These are phyloP conservation scores for Megaceryle maxima DNA, from an alignment of 2,113 vertebrate species.

Conservation along the genomic window DNA sequence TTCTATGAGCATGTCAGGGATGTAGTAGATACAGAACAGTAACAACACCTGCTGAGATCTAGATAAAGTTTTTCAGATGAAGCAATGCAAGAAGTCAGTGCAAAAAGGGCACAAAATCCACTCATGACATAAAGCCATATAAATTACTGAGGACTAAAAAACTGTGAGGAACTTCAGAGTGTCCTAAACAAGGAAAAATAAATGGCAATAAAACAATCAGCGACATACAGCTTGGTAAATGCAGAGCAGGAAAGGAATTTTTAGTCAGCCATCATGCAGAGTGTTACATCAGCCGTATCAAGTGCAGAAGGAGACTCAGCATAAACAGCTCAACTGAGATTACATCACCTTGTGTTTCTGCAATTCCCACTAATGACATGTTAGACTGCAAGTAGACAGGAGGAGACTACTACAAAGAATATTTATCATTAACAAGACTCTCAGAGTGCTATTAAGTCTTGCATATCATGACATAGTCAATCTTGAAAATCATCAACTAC, in stretches of 20 bases:
- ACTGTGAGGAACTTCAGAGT: background rate
- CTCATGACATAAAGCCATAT: background rate
- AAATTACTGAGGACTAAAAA: background rate
- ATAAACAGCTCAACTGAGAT: background rate
- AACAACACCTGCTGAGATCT: background rate
- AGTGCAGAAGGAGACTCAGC: background rate
- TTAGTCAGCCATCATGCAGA: background rate
- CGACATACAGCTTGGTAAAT: background rate
- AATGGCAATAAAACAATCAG: background rate
- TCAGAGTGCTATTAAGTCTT: background rate
- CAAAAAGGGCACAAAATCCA: background rate
- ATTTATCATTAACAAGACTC: background rate
- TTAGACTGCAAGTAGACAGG: background rate
- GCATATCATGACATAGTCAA: background rate
- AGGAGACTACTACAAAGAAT: background rate
- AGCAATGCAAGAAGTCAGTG: background rate
- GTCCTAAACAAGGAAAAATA: background rate
- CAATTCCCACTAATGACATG: background rate
- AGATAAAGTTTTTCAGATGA: background rate
- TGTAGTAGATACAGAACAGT: background rate
- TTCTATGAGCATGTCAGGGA: background rate
- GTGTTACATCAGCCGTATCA: background rate
- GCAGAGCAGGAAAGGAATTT: background rate
- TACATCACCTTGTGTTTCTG: background rate
- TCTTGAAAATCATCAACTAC: background rate